Percentiles rank a stretch among this genome's conserved stretches.
Conservation (phyloP, 2,113 vertebrate species). For the Chloropsis cyanopogon region DNA sequence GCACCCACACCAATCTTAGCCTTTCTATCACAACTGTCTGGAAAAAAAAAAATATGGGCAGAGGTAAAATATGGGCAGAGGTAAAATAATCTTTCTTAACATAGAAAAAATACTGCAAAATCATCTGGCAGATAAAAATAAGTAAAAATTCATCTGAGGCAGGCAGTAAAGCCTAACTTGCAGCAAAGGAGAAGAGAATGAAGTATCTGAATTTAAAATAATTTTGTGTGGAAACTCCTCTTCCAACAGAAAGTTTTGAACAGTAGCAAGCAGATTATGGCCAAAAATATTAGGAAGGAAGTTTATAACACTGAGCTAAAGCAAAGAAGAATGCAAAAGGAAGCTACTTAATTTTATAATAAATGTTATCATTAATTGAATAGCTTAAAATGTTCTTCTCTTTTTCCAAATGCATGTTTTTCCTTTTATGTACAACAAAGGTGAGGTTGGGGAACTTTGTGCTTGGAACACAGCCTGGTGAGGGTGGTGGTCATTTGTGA, state of each 20-base stretch:
- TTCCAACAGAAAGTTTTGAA: neutral
- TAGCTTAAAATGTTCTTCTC: neutral
- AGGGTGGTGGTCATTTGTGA: neutral
- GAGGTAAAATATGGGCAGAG: neutral
- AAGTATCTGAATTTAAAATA: neutral
- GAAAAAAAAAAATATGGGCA: fast-evolving
- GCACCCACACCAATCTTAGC: neutral
- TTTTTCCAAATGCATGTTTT: neutral
- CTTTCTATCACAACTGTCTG: neutral
- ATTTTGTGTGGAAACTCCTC: neutral
- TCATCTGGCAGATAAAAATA: neutral
- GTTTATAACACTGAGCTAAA: neutral
- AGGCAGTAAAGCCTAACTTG: neutral
- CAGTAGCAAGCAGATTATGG: neutral
- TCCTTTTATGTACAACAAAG: neutral
- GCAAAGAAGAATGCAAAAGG: neutral
- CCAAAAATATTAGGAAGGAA: neutral
- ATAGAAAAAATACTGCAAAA: neutral
- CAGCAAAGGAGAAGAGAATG: neutral
- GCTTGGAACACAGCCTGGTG: neutral
- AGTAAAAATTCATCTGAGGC: neutral
- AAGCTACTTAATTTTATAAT: neutral
- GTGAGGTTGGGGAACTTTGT: neutral
- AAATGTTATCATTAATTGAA: neutral
- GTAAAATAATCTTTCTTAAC: neutral